Conservation (phyloP, 2,888 invertebrate species). For the Ectropis crepuscularia region DNA sequence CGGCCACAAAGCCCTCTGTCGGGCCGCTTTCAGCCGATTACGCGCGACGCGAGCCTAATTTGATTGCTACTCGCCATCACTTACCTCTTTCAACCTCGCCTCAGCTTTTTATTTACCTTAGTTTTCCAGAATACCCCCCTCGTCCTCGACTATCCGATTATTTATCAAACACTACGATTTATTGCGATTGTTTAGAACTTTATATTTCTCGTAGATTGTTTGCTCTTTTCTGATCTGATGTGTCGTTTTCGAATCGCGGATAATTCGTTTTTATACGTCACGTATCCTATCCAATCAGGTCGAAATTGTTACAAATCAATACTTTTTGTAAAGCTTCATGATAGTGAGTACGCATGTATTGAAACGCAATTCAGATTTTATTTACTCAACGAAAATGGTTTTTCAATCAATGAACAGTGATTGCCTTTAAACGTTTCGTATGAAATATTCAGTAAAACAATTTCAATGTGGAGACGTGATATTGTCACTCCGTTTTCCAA, state of each 20-base stretch:
- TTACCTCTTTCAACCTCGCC: slow-evolving; percentile 63
- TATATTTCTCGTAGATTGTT: slow-evolving; percentile 61
- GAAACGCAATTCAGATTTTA: slow-evolving; percentile 10
- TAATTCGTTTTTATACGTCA: slow-evolving; percentile 19
- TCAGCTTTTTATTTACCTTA: slow-evolving; percentile 73
- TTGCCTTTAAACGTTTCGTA: slow-evolving; percentile 41
- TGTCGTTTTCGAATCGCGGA: slow-evolving; percentile 27
- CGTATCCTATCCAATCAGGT: slow-evolving; percentile 8
- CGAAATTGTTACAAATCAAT: slow-evolving; percentile 1
- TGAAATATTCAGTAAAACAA: slow-evolving; percentile 52
- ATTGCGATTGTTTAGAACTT: slow-evolving; percentile 57
- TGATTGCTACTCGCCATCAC: slow-evolving; percentile 80
- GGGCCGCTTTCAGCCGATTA: slow-evolving; percentile 82
- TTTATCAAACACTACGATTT: slow-evolving; percentile 63
- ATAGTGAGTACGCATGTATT: slow-evolving; percentile 4
- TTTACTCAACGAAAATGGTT: slow-evolving; percentile 18
- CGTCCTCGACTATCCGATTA: slow-evolving; percentile 57
- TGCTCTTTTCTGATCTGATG: slow-evolving; percentile 35
- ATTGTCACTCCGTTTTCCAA: slow-evolving; percentile 49
- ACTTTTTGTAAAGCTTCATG: slow-evolving; percentile 5
- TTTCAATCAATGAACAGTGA: slow-evolving; percentile 26
- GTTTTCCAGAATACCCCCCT: slow-evolving; percentile 35
- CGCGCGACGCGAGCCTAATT: slow-evolving; percentile 79
- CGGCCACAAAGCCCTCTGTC: slow-evolving; percentile 72
- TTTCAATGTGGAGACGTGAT: slow-evolving; percentile 47